Evolutionary conservation across 2,888 invertebrate genomes (phyloP).

Genomic region (Zaprionus obscuricornis): DNA sequence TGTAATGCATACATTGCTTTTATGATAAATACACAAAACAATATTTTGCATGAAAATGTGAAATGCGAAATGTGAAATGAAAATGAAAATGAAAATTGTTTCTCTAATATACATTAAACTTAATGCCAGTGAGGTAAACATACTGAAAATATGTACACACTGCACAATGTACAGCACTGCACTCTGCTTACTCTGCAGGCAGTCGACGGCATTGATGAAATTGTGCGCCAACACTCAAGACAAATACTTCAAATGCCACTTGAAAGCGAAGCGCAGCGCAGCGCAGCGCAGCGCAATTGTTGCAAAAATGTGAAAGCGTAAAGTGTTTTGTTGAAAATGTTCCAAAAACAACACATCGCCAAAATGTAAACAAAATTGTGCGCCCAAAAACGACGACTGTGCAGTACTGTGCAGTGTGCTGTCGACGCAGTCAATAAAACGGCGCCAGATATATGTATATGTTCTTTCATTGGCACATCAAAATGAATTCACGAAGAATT

Average conservation of each 20-base stretch:
- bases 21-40: too few relatives aligned
- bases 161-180: slow-evolving; percentile 1
- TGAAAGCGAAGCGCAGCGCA: slow-evolving; percentile 58
- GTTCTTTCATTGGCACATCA: slow-evolving; percentile 57
- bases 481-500: slow-evolving; percentile 58
- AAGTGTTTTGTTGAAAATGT: slow-evolving; percentile 78
- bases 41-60: too few relatives aligned
- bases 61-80: slow-evolving; percentile 30
- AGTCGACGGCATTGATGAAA: slow-evolving; percentile 34
- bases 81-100: slow-evolving; percentile 41
- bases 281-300: slow-evolving; percentile 43
- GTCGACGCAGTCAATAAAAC: slow-evolving; percentile 63
- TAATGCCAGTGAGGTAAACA: slow-evolving; percentile 43
- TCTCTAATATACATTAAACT: slow-evolving; percentile 40
- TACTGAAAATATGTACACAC: slow-evolving; percentile 29
- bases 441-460: slow-evolving; percentile 42
- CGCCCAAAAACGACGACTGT: slow-evolving; percentile 45
- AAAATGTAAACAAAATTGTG: slow-evolving; percentile 60
- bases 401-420: too few relatives aligned
- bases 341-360: slow-evolving; percentile 69
- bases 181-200: neutral
- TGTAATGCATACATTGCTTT: slow-evolving; percentile 30
- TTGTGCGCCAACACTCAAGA: slow-evolving; percentile 49
- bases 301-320: slow-evolving; percentile 63
- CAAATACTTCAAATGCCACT: slow-evolving; percentile 61